These are phyloP conservation scores for Acipenser oxyrinchus DNA, from an alignment of 2,797 vertebrate genomes.

Conservation along the genomic window DNA sequence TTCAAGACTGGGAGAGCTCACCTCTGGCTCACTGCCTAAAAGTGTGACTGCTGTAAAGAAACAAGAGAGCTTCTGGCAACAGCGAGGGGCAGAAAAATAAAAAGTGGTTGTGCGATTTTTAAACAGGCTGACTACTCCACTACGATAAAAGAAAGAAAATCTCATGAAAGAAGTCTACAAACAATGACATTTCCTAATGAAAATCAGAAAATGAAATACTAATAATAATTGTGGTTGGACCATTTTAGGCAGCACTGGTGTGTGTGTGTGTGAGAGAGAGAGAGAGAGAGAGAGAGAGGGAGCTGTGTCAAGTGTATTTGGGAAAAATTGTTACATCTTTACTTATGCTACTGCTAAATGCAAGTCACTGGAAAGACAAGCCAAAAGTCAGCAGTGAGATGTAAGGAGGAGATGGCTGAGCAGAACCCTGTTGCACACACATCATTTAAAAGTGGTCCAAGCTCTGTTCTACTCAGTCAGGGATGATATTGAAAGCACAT, in stretches of 20 bases:
- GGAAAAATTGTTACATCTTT: no score
- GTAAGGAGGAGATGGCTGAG: no score
- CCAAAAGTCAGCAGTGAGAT: no score
- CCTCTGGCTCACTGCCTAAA: conserved; percentile 64
- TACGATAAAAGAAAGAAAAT: not conserved
- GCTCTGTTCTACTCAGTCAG: no score
- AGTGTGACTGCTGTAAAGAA: conserved; percentile 53
- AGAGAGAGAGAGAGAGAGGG: not conserved
- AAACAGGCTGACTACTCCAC: not conserved
- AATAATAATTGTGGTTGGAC: not conserved
- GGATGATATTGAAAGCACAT: no score
- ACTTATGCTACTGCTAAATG: no score
- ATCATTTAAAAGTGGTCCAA: no score
- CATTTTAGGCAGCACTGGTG: no score
- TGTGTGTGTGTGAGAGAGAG: no score
- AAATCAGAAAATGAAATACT: not conserved
- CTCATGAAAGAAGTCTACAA: not conserved
- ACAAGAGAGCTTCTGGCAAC: conserved; percentile 63
- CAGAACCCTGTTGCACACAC: no score
- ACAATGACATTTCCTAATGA: not conserved
- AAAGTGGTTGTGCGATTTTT: not conserved
- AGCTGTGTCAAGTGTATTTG: no score
- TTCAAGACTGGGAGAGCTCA: conserved; percentile 54
- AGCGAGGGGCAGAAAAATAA: conserved; percentile 22
- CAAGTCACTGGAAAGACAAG: no score